Percentiles rank a stretch among this genome's conserved stretches.
phyloP scores from a whole-genome alignment of 2,113 vertebrate species.

The Corynorhinus townsendii region DNA sequence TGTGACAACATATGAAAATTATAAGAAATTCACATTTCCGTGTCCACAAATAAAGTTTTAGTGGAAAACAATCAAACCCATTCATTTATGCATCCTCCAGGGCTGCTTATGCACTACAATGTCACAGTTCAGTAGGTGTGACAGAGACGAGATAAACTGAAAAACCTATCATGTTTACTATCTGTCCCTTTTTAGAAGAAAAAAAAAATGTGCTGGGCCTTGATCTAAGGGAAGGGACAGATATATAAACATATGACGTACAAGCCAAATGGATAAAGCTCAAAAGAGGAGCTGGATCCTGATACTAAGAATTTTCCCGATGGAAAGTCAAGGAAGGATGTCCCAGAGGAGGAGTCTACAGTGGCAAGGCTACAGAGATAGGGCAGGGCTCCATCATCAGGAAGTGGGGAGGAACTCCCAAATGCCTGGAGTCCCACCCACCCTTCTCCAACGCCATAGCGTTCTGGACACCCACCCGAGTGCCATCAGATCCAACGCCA shows the following conservation, averaged over 20 bases:
- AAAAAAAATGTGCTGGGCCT: background rate
- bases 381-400: background rate
- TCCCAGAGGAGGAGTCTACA: background rate
- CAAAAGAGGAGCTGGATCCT: background rate
- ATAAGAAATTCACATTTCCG: background rate
- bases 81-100: background rate
- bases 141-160: background rate
- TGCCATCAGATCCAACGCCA: background rate
- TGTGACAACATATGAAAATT: background rate
- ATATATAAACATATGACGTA: background rate
- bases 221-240: background rate
- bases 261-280: background rate
- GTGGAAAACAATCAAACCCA: background rate
- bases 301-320: background rate
- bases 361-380: background rate
- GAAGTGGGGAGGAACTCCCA: background rate
- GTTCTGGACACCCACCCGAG: background rate
- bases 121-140: background rate
- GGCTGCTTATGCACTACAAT: background rate
- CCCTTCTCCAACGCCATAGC: background rate
- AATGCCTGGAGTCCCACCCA: background rate
- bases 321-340: background rate
- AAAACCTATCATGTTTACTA: background rate
- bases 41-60: background rate
- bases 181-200: background rate